Conservation (phyloP, 2,888 invertebrate genomes). For the Doris montereyensis region DNA sequence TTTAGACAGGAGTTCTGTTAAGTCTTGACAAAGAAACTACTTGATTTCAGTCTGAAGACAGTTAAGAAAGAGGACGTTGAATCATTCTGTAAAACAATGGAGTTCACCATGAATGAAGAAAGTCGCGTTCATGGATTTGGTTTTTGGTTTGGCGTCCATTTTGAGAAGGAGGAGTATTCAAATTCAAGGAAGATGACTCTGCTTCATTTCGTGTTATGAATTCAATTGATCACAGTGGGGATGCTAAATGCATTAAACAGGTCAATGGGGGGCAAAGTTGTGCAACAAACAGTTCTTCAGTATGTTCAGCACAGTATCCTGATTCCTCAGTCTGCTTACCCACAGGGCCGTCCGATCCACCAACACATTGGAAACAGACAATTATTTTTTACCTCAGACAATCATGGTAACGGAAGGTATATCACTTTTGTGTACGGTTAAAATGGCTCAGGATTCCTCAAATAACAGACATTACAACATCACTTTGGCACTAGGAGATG, state of each 20-base stretch:
- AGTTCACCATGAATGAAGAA: conserved; percentile 55
- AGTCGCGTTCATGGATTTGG: conserved; percentile 68
- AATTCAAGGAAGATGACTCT: no score
- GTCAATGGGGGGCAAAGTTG: no score
- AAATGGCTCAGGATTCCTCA: conserved; percentile 52
- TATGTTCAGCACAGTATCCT: no score
- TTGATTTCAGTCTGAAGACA: conserved; percentile 61
- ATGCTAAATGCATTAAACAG: no score
- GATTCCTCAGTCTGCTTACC: not conserved
- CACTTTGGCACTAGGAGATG: conserved; percentile 55
- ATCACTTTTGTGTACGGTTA: conserved; percentile 53
- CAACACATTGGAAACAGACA: conserved; percentile 97
- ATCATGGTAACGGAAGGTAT: conserved; percentile 81
- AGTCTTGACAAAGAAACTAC: conserved; percentile 59
- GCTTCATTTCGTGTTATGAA: no score
- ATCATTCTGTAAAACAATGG: conserved; percentile 50
- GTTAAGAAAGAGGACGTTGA: conserved; percentile 58
- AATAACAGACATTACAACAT: conserved; percentile 65
- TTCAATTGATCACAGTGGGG: no score
- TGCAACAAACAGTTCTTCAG: no score
- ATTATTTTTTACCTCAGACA: conserved; percentile 85
- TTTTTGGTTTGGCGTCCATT: conserved; percentile 70
- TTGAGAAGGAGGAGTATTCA: no score
- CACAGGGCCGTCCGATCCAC: conserved; percentile 82
- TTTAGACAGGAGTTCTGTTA: conserved; percentile 53